These are phyloP conservation scores for Bombus sylvicola DNA, from an alignment of 1,140 invertebrate genomes.

Conservation along the genomic window DNA sequence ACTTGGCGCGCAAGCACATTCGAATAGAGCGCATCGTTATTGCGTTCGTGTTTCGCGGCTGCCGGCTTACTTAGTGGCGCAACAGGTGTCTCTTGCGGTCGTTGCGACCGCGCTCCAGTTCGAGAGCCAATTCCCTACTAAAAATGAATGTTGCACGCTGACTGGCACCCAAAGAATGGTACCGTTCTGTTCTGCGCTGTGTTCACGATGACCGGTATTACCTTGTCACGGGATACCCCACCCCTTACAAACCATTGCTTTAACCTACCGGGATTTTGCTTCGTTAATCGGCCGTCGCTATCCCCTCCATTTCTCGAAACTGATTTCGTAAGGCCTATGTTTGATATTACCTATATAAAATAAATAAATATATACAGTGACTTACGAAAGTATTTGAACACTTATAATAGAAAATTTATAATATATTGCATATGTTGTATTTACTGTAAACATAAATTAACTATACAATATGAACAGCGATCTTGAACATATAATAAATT, in stretches of 20 bases:
- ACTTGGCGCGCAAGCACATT: neutral
- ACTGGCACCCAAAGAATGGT: slow-evolving; percentile 39
- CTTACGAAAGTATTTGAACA: too few relatives aligned
- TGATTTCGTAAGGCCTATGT: neutral
- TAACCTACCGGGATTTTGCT: neutral
- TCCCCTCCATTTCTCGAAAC: neutral
- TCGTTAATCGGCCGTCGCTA: neutral
- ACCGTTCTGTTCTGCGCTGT: neutral
- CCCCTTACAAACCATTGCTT: neutral
- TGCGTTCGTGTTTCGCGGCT: slow-evolving; percentile 11
- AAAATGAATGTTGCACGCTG: slow-evolving; percentile 30
- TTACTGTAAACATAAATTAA: too few relatives aligned
- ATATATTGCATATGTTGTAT: neutral
- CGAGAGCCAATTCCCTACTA: slow-evolving; percentile 27
- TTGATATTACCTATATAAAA: neutral
- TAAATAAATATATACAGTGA: neutral
- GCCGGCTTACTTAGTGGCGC: slow-evolving; percentile 26
- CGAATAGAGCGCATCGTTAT: neutral
- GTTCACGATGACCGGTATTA: slow-evolving; percentile 13
- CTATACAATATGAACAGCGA: too few relatives aligned
- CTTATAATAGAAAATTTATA: too few relatives aligned
- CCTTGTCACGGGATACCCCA: slow-evolving; percentile 32
- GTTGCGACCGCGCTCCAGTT: slow-evolving; percentile 33
- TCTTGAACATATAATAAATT: too few relatives aligned
- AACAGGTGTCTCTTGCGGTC: slow-evolving; percentile 51